These are phyloP conservation scores for Cenopis cana DNA, from an alignment of 2,888 invertebrate species.

Conservation along the genomic window DNA sequence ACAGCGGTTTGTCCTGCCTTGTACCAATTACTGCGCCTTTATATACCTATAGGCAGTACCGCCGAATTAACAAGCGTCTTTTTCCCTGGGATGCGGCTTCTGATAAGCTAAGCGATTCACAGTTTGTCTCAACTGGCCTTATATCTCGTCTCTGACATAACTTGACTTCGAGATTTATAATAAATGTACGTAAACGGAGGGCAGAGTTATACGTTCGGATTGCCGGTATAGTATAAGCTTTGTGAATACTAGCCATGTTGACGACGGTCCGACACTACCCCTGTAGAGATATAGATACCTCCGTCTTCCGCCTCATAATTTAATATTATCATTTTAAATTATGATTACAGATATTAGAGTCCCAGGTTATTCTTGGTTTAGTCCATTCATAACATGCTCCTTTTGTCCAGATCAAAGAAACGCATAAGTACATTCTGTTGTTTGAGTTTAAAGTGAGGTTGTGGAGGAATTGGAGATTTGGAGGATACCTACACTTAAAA, in stretches of 20 bases:
- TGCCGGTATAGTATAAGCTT: neutral
- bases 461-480: no score
- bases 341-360: constrained; percentile 1
- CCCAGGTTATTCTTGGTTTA: neutral
- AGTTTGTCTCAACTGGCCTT: neutral
- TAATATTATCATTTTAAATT: constrained; percentile 25
- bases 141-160: neutral
- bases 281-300: constrained; percentile 53
- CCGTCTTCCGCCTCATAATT: constrained; percentile 45
- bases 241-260: neutral
- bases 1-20: constrained; percentile 53
- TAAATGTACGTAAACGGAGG: neutral
- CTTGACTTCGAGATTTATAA: neutral
- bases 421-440: neutral
- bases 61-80: constrained; percentile 9
- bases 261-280: constrained; percentile 44
- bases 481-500: no score
- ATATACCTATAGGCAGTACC: constrained; percentile 39
- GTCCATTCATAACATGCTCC: neutral
- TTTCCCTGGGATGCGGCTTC: constrained; percentile 6
- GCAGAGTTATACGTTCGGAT: neutral
- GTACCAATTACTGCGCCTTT: constrained; percentile 62
- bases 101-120: constrained; percentile 15
- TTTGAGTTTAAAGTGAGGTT: neutral
- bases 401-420: constrained; percentile 6